Evolutionary conservation across 2,797 vertebrate species (phyloP).

Genomic region (Dendrocincla fuliginosa): DNA sequence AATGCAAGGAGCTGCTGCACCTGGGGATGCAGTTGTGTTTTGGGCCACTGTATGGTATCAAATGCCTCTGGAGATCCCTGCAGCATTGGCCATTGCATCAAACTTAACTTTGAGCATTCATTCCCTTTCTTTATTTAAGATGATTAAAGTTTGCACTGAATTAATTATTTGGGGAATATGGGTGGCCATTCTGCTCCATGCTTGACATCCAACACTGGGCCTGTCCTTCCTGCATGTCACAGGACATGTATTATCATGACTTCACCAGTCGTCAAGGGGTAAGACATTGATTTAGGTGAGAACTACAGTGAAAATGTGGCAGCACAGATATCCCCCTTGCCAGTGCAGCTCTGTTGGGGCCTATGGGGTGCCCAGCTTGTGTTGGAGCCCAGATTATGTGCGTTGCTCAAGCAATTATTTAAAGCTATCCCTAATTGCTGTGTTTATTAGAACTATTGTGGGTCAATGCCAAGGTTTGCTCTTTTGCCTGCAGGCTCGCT

Average conservation of each 20-base stretch:
- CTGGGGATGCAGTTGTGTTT: background rate
- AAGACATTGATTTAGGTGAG: background rate
- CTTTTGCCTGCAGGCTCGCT: background rate
- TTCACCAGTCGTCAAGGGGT: background rate
- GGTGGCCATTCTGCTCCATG: background rate
- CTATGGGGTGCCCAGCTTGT: background rate
- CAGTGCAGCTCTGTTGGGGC: background rate
- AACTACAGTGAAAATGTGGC: background rate
- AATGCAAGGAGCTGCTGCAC: accelerated
- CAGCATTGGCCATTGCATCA: background rate
- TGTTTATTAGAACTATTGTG: background rate
- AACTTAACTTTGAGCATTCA: background rate
- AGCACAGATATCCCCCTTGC: background rate
- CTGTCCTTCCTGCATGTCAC: accelerated
- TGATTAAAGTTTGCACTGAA: background rate
- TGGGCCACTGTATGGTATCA: background rate
- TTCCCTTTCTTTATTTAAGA: background rate
- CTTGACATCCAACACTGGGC: background rate
- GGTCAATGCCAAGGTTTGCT: background rate
- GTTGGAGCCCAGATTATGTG: background rate
- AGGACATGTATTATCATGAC: accelerated
- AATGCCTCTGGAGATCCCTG: background rate
- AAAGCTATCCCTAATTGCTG: background rate
- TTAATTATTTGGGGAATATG: background rate
- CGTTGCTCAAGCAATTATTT: background rate